These are phyloP conservation scores for Pachyramphus minor DNA, from an alignment of 2,113 vertebrate genomes.

Conservation along the genomic window DNA sequence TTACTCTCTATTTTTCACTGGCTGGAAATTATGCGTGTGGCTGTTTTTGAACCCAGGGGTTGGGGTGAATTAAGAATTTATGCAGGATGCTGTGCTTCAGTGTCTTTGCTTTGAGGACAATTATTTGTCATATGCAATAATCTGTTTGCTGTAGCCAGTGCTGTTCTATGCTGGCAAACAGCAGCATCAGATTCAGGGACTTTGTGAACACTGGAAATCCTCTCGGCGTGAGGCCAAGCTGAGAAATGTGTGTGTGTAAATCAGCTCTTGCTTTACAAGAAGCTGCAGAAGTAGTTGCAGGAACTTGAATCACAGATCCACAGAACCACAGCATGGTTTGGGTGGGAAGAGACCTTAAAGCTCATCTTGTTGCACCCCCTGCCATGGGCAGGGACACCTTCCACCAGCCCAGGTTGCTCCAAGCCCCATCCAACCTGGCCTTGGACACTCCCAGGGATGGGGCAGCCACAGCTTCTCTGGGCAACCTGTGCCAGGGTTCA, in stretches of 20 bases:
- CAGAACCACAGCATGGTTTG: neutral
- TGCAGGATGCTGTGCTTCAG: fast-evolving
- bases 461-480: neutral
- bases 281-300: neutral
- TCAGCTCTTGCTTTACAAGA: neutral
- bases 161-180: neutral
- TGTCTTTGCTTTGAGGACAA: neutral
- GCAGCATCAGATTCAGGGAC: neutral
- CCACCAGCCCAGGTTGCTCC: neutral
- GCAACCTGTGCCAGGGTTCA: neutral
- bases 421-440: fast-evolving
- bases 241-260: neutral
- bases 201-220: neutral
- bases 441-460: neutral
- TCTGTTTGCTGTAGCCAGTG: neutral
- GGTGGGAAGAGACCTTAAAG: neutral
- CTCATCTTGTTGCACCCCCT: fast-evolving
- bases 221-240: neutral
- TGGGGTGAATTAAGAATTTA: neutral
- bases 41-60: neutral
- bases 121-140: neutral
- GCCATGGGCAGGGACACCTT: neutral
- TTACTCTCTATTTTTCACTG: neutral
- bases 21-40: neutral
- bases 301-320: neutral